These are phyloP conservation scores for Eupithecia pulchellata DNA, from an alignment of 2,888 invertebrate species.

Conservation along the genomic window DNA sequence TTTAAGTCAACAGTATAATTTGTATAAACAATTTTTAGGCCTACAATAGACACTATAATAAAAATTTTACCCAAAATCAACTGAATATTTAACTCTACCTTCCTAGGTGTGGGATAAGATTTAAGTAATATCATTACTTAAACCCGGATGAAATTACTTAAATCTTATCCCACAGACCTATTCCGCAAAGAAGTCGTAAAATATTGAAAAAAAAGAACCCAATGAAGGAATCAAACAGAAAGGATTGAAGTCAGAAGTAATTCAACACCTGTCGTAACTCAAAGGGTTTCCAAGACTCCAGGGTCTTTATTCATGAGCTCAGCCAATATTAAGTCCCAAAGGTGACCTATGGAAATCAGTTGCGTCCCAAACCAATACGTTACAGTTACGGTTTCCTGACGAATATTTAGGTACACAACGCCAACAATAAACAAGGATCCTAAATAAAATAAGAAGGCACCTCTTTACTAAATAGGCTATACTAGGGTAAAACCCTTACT, in stretches of 20 bases:
- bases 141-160: too few species aligned
- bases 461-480: too few species aligned
- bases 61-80: not conserved
- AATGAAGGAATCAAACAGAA: conserved; percentile 2
- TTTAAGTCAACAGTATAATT: not conserved
- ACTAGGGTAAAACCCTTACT: too few species aligned
- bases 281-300: conserved; percentile 21
- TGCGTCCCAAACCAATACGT: conserved; percentile 27
- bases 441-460: not conserved
- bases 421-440: not conserved
- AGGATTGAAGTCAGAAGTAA: conserved; percentile 7
- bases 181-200: not conserved
- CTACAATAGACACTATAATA: not conserved
- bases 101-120: too few species aligned
- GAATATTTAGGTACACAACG: conserved; percentile 5
- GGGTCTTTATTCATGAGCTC: conserved; percentile 36
- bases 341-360: conserved; percentile 35
- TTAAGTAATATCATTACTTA: too few species aligned
- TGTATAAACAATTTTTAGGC: not conserved
- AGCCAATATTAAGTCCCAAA: conserved; percentile 32
- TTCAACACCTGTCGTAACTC: conserved; percentile 28
- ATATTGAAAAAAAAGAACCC: not conserved
- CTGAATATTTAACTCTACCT: not conserved
- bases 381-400: not conserved
- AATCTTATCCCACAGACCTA: not conserved